Conservation (phyloP, 2,888 invertebrate genomes). For the Andrena chrysosceles region DNA sequence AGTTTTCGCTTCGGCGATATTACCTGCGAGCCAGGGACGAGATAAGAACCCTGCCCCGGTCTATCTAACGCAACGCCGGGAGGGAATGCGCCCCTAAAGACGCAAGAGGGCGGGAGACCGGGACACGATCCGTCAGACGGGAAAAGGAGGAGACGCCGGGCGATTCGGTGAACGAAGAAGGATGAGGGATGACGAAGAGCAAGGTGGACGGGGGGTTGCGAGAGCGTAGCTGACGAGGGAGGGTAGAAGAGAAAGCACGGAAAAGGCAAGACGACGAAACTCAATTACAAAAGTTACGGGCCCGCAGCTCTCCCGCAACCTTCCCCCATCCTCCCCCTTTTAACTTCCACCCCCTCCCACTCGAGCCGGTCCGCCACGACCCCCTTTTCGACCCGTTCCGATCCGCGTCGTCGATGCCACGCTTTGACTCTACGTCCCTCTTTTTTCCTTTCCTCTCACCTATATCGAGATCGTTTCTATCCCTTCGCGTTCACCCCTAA, state of each 20-base stretch:
- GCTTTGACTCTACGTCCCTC: slow-evolving; percentile 24
- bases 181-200: background rate
- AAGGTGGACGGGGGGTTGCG: slow-evolving; percentile 30
- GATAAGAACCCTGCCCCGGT: slow-evolving; percentile 52
- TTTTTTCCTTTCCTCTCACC: slow-evolving; percentile 43
- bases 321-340: slow-evolving; percentile 33
- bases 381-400: slow-evolving; percentile 55
- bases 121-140: slow-evolving; percentile 53
- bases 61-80: slow-evolving; percentile 18
- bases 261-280: slow-evolving; percentile 79
- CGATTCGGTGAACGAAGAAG: background rate
- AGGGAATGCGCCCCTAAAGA: background rate
- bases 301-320: slow-evolving; percentile 58
- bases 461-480: slow-evolving; percentile 56
- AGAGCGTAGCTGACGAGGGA: slow-evolving; percentile 42
- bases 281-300: slow-evolving; percentile 83
- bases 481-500: slow-evolving; percentile 35
- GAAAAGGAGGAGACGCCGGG: slow-evolving; percentile 37
- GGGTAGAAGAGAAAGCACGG: slow-evolving; percentile 63
- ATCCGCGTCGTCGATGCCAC: slow-evolving; percentile 34
- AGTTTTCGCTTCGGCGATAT: slow-evolving; percentile 59
- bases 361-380: slow-evolving; percentile 45
- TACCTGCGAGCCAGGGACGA: slow-evolving; percentile 44
- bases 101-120: slow-evolving; percentile 16
- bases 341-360: slow-evolving; percentile 17